Conservation (phyloP, 2,797 vertebrate species). For the Margarornis squamiger region DNA sequence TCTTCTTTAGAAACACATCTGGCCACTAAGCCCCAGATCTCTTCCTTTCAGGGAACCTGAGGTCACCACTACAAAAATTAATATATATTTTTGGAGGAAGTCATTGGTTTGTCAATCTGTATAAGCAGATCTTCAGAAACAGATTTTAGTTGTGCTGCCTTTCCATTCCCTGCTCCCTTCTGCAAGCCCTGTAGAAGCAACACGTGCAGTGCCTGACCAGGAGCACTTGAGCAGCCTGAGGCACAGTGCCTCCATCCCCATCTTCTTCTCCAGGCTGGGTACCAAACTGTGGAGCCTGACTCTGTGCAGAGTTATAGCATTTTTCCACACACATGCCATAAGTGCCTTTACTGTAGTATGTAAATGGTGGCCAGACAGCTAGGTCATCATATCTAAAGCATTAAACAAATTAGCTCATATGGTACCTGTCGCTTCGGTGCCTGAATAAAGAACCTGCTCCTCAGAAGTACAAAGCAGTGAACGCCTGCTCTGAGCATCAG, state of each 20-base stretch:
- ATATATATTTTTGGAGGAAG: background rate
- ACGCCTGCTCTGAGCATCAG: background rate
- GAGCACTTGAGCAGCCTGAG: background rate
- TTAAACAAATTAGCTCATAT: background rate
- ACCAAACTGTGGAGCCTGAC: background rate
- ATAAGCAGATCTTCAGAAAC: background rate
- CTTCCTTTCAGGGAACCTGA: background rate
- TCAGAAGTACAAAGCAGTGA: background rate
- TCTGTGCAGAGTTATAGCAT: accelerated
- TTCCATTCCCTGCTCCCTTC: background rate
- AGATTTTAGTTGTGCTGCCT: background rate
- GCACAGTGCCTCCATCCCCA: background rate
- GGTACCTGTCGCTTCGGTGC: background rate
- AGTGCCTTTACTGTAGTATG: background rate
- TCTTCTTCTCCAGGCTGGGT: background rate
- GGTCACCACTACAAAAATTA: background rate
- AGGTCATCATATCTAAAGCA: background rate
- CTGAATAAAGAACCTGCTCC: background rate
- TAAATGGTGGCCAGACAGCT: background rate
- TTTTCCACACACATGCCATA: background rate
- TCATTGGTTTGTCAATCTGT: background rate
- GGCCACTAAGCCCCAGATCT: background rate
- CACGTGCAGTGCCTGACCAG: background rate
- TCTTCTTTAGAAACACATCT: background rate
- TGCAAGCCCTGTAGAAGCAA: background rate